Evolutionary conservation across 2,113 vertebrate species (phyloP).

Genomic region (Tiliqua scincoides): DNA sequence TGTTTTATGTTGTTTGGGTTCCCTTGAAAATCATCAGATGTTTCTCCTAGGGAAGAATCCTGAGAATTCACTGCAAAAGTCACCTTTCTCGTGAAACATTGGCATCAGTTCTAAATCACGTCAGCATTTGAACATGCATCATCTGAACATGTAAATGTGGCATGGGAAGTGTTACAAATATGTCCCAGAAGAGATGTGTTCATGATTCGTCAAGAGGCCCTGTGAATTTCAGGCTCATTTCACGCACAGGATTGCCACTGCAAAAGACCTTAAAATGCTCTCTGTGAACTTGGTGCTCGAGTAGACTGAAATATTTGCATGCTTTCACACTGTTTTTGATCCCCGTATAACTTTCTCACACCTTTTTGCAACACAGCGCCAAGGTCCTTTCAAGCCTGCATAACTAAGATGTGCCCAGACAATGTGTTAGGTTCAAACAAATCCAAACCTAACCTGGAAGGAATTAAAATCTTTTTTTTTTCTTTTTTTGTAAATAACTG

Average conservation of each 20-base stretch:
- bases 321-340: constrained; percentile 32
- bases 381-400: constrained; percentile 14
- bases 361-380: not conserved
- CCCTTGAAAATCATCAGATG: too few relatives aligned
- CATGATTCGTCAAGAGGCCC: not conserved
- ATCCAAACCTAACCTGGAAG: constrained; percentile 39
- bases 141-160: not conserved
- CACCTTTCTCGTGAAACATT: too few relatives aligned
- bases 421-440: constrained; percentile 46
- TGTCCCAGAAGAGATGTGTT: not conserved
- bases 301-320: constrained; percentile 34
- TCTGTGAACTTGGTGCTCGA: constrained; percentile 46
- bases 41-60: too few relatives aligned
- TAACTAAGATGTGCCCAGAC: constrained; percentile 22
- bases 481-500: constrained; percentile 47
- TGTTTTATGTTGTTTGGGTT: too few relatives aligned
- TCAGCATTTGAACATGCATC: not conserved
- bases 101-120: too few relatives aligned
- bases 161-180: not conserved
- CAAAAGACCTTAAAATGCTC: constrained; percentile 5
- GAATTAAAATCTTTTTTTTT: constrained; percentile 25
- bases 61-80: too few relatives aligned
- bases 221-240: not conserved
- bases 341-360: constrained; percentile 24
- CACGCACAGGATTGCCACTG: too few relatives aligned